Evolutionary conservation across 2,888 invertebrate genomes (phyloP).

Genomic region (Congeria kusceri): DNA sequence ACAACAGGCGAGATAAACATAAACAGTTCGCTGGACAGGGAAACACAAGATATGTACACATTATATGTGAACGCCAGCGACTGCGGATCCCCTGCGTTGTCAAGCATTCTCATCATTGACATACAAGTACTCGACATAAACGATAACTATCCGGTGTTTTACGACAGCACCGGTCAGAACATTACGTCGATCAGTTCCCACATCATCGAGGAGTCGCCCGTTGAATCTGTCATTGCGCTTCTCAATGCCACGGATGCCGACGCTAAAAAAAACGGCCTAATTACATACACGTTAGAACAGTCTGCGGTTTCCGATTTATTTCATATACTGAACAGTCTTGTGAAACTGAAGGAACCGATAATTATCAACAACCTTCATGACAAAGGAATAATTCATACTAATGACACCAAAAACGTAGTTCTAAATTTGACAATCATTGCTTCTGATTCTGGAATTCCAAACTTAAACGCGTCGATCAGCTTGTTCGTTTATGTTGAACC

Average conservation of each 20-base stretch:
- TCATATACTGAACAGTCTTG: slow-evolving; percentile 41
- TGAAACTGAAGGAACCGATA: slow-evolving; percentile 26
- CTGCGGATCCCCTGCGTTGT: slow-evolving; percentile 30
- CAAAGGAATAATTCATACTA: slow-evolving; percentile 6
- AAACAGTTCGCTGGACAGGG: slow-evolving; percentile 35
- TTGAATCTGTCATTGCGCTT: slow-evolving; percentile 45
- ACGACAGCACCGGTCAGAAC: slow-evolving; percentile 10
- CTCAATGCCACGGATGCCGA: slow-evolving; percentile 58
- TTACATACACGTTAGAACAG: slow-evolving; percentile 40
- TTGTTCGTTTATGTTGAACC: slow-evolving; percentile 50
- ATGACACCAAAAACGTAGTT: slow-evolving; percentile 28
- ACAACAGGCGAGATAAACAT: slow-evolving; percentile 19
- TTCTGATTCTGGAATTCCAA: slow-evolving; percentile 30
- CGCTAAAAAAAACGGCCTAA: slow-evolving; percentile 53
- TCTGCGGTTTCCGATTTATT: slow-evolving; percentile 24
- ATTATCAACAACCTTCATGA: slow-evolving; percentile 24
- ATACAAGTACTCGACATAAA: slow-evolving; percentile 58
- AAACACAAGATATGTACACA: slow-evolving; percentile 16
- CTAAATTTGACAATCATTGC: slow-evolving; percentile 47
- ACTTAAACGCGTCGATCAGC: slow-evolving; percentile 20
- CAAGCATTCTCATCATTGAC: slow-evolving; percentile 19
- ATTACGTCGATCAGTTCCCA: slow-evolving; percentile 8
- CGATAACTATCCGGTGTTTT: slow-evolving; percentile 56
- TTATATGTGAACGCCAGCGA: slow-evolving; percentile 35
- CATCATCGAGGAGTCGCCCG: slow-evolving; percentile 48